A percentile compares a stretch with the other conserved stretches of the same genome.
Evolutionary conservation across 2,113 vertebrate species (phyloP).

Genomic region (Poeciliopsis retropinna): DNA sequence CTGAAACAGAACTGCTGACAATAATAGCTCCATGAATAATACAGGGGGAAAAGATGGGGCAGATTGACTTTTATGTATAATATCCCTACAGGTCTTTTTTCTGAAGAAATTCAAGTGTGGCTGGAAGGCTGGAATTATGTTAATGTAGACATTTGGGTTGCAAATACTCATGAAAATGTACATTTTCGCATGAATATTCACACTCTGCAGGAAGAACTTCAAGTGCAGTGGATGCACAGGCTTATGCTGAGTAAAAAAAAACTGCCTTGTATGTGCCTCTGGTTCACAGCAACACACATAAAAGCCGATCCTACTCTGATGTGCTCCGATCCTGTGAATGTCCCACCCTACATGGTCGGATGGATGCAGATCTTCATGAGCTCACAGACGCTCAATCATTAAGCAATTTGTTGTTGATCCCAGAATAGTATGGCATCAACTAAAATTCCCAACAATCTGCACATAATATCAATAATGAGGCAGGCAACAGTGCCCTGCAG

Average conservation of each 20-base stretch:
- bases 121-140: slow-evolving; percentile 16
- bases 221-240: neutral
- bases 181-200: slow-evolving; percentile 10
- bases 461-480: neutral
- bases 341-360: neutral
- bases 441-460: neutral
- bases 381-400: neutral
- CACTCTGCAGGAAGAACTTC: too few relatives aligned
- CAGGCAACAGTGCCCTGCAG: neutral
- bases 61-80: neutral
- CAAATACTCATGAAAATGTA: neutral
- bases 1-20: slow-evolving; percentile 18
- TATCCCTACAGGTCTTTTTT: slow-evolving; percentile 25
- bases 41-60: slow-evolving; percentile 10
- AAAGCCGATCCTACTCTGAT: neutral
- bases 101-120: slow-evolving; percentile 1
- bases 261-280: neutral
- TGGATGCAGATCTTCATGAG: neutral
- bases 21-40: slow-evolving; percentile 19
- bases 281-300: neutral
- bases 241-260: neutral
- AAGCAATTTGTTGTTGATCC: too few relatives aligned
- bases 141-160: neutral
- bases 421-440: neutral
- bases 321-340: neutral